These are phyloP conservation scores for Apeira syringaria DNA, from an alignment of 2,888 invertebrate genomes.

Conservation along the genomic window DNA sequence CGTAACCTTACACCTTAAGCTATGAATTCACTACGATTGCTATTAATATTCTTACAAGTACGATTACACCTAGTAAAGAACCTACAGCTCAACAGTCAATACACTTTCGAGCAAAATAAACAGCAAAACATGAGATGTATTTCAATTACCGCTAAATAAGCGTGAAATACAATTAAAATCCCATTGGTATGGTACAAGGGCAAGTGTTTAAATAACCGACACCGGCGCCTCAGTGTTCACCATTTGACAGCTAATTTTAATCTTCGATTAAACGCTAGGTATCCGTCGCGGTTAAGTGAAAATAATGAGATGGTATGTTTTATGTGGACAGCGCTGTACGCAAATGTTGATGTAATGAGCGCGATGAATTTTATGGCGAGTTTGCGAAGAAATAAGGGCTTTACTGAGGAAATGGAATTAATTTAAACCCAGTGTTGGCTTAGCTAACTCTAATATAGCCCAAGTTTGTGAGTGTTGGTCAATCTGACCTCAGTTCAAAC, in stretches of 20 bases:
- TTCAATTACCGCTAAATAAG: constrained; percentile 72
- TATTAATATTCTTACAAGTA: no score
- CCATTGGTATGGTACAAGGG: constrained; percentile 59
- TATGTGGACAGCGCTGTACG: constrained; percentile 31
- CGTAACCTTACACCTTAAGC: no score
- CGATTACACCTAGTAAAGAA: neutral
- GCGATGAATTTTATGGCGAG: constrained; percentile 2
- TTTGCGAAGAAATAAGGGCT: neutral
- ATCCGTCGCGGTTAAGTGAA: constrained; percentile 56
- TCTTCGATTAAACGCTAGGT: constrained; percentile 70
- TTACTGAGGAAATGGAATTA: no score
- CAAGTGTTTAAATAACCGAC: constrained; percentile 62
- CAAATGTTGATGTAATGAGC: constrained; percentile 23
- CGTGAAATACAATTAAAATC: constrained; percentile 80
- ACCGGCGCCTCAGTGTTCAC: constrained; percentile 49
- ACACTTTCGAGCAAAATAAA: constrained; percentile 54
- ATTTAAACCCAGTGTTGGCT: no score
- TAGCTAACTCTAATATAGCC: no score
- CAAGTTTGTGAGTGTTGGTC: no score
- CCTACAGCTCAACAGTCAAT: constrained; percentile 34
- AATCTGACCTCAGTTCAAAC: no score
- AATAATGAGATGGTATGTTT: constrained; percentile 53
- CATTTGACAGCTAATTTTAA: constrained; percentile 77
- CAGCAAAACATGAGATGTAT: constrained; percentile 67
- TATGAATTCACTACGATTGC: no score